Base-by-base conservation (phyloP, 2,888 invertebrate genomes). In the Hemicrepidius hirtus region DNA sequence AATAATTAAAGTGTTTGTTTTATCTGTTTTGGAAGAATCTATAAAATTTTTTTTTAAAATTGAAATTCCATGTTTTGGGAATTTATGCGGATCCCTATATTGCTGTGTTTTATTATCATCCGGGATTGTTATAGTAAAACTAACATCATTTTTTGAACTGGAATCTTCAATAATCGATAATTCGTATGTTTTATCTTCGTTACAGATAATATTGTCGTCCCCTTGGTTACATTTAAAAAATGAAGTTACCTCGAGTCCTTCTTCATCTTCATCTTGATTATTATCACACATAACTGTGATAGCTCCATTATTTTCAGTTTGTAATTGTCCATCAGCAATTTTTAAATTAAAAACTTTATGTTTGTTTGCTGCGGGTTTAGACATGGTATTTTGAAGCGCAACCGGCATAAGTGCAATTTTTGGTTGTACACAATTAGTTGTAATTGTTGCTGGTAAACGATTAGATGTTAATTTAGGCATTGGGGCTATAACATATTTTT, bases 341-440 rank as follows among this genome's bases (percentile, higher is more conserved):
- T 93, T 92, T 71, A 92, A 87, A 84, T 92, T 92, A 71, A 92
- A 91, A 78, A 91, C 89, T 57, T 90, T 91, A 7, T 90, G 88
- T 81, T 79, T 90, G 89, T 10, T 88, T 44, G 70, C 75, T 70
- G 68, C 65, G 1, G 24, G 18, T 21, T 46, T 60, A 32, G 49
- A 65, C 32, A 63, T 73, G 24, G 53, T 73, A 46, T 76, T 77
- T 44, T 77, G 82, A 68, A 84, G 77, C 5, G 84, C 76, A 69
- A 86, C 68, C 16, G 86, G 85, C 81, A 86, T 79, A n/a, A 85
- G 77, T 9, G 85, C 81, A 53, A 86, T 80, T 80, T 86, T 86
- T 20, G 86, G 77, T 74, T 85, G 85, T 13, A 85, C 88, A 9
- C 88, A 87, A 87, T 90, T 90, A 0, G 90, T 89, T 1, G 89